Base-by-base conservation (phyloP, 2,888 invertebrate genomes). In the Drosophila antonietae region DNA sequence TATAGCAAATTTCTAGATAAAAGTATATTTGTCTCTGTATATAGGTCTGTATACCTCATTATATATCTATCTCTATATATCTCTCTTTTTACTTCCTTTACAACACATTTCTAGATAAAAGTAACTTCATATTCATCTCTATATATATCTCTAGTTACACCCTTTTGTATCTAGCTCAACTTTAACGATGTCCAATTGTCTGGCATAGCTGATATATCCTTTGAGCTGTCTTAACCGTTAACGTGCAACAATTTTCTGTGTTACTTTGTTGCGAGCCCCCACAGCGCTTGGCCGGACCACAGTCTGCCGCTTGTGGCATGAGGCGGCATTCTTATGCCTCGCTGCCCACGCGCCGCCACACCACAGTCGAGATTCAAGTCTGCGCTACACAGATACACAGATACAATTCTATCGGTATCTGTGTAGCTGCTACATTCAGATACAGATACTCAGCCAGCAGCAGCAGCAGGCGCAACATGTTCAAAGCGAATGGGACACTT, bases 401-500 rank as follows among this genome's bases (percentile, higher is more conserved):
- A 47, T 56, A 15, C 57, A n/a, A 46, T 15, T 61, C 23, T 15
- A 1, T 14, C 0, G n/a, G n/a, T 55, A 18, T 55, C n/a, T 58
- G 20, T 73, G 59, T 71, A 58, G 67, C 68, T 65, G 46, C 23
- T 14, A 20, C 44, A 18, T 43, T 10, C 43, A 43, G 10, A 12
- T 18, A 18, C 44, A 65, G 62, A 66, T 70, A 69, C 78, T 69
- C 49, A 59, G 37, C 15, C 20, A 14, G 14, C 28, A 14, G 33
- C 51, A 51, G 20, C 51, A 31, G 64, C 76, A 77, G 68, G 80
- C 80, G 83, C 85, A 85, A 85, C 83, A 85, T 82, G 83, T 85
- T 78, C 85, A 80, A 85, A 83, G 72, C 69, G 73, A 68, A 64
- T 61, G 63, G 64, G 49, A 67, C 83, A 86, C 83, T 83, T 83